phyloP scores from a whole-genome alignment of 37 sponge, comb jelly and placozoan species.

The Bolinopsis microptera region DNA sequence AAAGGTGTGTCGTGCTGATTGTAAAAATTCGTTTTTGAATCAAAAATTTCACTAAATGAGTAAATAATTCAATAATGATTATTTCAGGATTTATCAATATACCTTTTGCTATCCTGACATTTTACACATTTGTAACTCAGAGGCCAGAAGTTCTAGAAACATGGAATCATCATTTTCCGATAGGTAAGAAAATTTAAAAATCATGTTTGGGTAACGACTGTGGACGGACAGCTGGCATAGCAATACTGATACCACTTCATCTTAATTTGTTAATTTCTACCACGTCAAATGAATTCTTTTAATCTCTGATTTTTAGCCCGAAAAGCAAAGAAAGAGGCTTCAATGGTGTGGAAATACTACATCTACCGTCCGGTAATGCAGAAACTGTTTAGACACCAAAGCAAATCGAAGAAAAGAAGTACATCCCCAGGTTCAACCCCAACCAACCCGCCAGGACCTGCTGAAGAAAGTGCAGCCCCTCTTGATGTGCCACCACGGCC shows the following conservation, averaged over 20 bases:
- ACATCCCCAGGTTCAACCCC: neutral
- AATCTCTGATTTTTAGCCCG: too few species aligned
- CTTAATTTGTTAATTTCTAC: too few species aligned
- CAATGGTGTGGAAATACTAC: neutral
- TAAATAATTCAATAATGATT: neutral
- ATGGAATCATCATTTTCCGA: neutral
- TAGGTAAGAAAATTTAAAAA: neutral
- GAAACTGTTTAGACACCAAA: neutral
- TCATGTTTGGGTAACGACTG: too few species aligned
- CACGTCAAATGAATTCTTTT: too few species aligned
- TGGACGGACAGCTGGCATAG: too few species aligned
- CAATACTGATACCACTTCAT: too few species aligned
- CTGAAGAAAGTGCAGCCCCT: neutral
- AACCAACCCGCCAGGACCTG: neutral
- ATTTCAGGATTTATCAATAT: neutral
- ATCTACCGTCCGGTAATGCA: neutral
- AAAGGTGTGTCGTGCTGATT: too few species aligned
- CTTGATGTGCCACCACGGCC: neutral
- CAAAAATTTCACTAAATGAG: neutral
- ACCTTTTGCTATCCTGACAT: neutral
- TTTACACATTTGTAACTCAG: neutral
- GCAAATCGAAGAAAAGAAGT: neutral
- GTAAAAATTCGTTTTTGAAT: too few species aligned
- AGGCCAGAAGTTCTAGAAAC: constrained; percentile 1
- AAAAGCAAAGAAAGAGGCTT: neutral